Evolutionary conservation across 2,888 invertebrate species (phyloP), one percentile per base, ranked within the genome.

Genomic region (Melanargia galathea): DNA sequence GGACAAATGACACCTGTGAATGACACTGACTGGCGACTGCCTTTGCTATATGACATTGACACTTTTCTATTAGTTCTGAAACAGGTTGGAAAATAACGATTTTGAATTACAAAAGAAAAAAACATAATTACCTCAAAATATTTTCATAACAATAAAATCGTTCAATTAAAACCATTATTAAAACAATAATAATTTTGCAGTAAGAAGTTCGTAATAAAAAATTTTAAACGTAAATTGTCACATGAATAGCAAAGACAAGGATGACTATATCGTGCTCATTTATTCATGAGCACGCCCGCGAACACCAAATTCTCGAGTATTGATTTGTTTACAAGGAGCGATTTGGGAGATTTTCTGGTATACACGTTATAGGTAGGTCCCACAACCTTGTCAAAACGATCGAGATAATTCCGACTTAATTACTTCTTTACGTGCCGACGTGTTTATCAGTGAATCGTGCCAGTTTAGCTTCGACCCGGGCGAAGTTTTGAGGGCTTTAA

Each of bases 301-400:
- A 87, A 86, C 72, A 74, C 74, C 73, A 79, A 83, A 82, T 73
- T 72, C 64, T 60, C 65, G 55, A 82, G 86, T 90, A 90, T 90
- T 90, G 90, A 90, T 90, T 90, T 90, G 90, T 90, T 90, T 90
- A 89, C 89, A 84, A 84, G 82, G 80, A 78, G 70, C 70, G 74
- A 77, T 75, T 71, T 70, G 73, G 69, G 74, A 82, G 78, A 80
- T 77, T 79, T 79, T 76, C 76, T 72, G 49, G 63, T 70, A 69
- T 71, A 70, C 64, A 70, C 75, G 74, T 64, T 84, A 83, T 83
- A 83, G 75, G 67, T 87, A 85, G 79, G 72, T 75, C 67, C 68
- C 73, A 72, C 76, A 87, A 81, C 88, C 89, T 88, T 89, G 89
- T 81, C 81, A 81, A 84, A 84, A 81, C 78, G 86, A 85, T 86